These are phyloP conservation scores for Cryptoprocta ferox DNA, from an alignment of 2,797 vertebrate species.

Conservation along the genomic window DNA sequence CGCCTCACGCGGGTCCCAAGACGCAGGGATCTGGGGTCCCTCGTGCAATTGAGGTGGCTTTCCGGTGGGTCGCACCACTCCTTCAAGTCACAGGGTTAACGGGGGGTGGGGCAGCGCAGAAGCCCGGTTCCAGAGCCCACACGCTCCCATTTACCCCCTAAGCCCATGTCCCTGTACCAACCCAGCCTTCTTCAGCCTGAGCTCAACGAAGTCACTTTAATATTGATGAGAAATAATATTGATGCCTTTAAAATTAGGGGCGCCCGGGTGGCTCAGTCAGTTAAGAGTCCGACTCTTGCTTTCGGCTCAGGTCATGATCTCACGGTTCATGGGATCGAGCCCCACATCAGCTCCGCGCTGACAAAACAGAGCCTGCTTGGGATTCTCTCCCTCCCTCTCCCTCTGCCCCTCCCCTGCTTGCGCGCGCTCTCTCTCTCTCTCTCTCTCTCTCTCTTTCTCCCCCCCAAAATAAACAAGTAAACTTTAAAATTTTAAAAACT, in stretches of 20 bases:
- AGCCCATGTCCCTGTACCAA: neutral
- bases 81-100: neutral
- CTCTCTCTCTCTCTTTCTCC: too few relatives aligned
- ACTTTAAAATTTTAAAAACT: too few relatives aligned
- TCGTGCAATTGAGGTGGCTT: neutral
- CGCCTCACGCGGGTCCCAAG: neutral
- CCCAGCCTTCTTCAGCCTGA: neutral
- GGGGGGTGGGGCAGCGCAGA: neutral
- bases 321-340: too few relatives aligned
- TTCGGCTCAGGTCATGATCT: too few relatives aligned
- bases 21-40: neutral
- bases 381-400: too few relatives aligned
- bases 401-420: too few relatives aligned
- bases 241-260: neutral
- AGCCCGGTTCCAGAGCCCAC: neutral
- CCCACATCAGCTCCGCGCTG: too few relatives aligned
- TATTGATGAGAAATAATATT: neutral
- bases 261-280: too few relatives aligned
- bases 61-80: neutral
- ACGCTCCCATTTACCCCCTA: neutral
- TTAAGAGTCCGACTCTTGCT: too few relatives aligned
- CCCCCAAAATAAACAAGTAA: too few relatives aligned
- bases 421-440: too few relatives aligned
- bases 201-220: neutral
- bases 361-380: too few relatives aligned